Percentiles rank a stretch among this genome's conserved stretches.
phyloP scores from a whole-genome alignment of 2,797 vertebrate species.

The Cossypha heuglini region DNA sequence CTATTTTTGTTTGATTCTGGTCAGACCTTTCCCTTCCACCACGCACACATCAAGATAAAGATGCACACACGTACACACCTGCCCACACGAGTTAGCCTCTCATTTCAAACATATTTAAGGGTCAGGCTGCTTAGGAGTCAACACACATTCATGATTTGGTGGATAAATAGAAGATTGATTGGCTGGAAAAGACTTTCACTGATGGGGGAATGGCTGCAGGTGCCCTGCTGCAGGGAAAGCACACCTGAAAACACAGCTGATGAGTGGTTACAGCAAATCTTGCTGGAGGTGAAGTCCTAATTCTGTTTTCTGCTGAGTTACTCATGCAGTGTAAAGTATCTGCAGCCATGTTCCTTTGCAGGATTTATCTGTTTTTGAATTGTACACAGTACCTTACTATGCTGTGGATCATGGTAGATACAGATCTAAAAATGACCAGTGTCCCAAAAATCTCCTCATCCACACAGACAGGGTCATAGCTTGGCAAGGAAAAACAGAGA shows the following conservation, averaged over 20 bases:
- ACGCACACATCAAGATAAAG: background rate
- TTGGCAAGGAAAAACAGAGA: background rate
- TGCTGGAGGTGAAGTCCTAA: background rate
- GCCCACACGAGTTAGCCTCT: background rate
- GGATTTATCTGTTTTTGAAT: background rate
- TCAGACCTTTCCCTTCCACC: background rate
- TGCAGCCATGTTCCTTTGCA: background rate
- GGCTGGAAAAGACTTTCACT: slow-evolving; percentile 5
- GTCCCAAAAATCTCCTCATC: background rate
- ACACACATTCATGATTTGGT: background rate
- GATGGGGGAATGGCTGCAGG: background rate
- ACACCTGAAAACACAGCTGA: slow-evolving; percentile 37
- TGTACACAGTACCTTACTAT: accelerated
- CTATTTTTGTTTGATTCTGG: slow-evolving; percentile 25
- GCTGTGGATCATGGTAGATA: background rate
- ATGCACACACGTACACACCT: background rate
- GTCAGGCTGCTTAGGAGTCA: background rate
- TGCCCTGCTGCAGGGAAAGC: background rate
- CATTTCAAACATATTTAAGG: background rate
- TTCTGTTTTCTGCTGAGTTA: background rate
- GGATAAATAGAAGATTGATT: slow-evolving; percentile 22
- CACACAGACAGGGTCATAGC: accelerated
- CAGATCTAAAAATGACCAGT: background rate
- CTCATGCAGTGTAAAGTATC: background rate
- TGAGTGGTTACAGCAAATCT: background rate